Conservation (phyloP, 2,888 invertebrate species). For the Phlogophora meticulosa region DNA sequence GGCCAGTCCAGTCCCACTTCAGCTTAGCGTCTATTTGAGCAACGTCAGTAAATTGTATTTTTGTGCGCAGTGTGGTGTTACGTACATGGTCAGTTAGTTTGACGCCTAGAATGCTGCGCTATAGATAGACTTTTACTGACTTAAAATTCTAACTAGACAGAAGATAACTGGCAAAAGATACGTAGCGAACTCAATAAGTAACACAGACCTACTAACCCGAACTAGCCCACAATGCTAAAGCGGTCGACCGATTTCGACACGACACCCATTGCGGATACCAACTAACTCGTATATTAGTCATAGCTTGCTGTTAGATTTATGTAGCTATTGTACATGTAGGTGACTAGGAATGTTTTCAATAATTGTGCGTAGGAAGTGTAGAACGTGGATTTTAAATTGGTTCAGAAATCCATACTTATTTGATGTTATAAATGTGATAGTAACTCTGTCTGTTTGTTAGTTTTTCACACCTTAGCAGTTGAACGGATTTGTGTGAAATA, state of each 20-base stretch:
- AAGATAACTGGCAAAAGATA: constrained; percentile 19
- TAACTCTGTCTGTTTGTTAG: too few relatives aligned
- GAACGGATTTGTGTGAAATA: too few relatives aligned
- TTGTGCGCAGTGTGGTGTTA: too few relatives aligned
- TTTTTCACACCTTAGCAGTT: too few relatives aligned
- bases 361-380: background rate
- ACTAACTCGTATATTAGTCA: constrained; percentile 48
- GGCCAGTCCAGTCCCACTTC: too few relatives aligned
- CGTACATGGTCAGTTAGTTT: too few relatives aligned
- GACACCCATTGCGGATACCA: constrained; percentile 43
- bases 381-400: background rate
- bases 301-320: constrained; percentile 36
- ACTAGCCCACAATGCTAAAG: constrained; percentile 53
- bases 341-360: constrained; percentile 19
- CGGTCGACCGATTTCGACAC: constrained; percentile 54
- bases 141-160: constrained; percentile 12
- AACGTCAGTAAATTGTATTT: too few relatives aligned
- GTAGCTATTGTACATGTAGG: background rate
- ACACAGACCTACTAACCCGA: constrained; percentile 62
- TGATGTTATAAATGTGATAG: too few relatives aligned
- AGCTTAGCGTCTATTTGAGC: too few relatives aligned
- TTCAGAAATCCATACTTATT: background rate
- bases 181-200: constrained; percentile 34
- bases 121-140: background rate
- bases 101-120: too few relatives aligned